Evolutionary conservation across 2,797 vertebrate species (phyloP).

Genomic region (Danio albolineatus): DNA sequence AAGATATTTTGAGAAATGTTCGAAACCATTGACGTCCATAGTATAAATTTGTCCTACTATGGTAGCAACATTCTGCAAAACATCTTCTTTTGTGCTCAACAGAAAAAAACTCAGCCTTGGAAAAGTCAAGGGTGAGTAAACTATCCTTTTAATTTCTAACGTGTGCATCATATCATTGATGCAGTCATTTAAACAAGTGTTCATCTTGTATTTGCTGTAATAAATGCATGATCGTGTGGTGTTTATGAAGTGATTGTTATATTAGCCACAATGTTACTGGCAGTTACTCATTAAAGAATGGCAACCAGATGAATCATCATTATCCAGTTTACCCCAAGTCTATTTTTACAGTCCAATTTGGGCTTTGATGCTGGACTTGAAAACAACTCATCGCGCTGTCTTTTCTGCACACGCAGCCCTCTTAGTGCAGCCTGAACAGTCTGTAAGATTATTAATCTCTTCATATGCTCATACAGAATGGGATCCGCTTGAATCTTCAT

Average conservation of each 20-base stretch:
- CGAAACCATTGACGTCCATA: no score
- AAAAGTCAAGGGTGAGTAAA: no score
- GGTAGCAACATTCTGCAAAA: no score
- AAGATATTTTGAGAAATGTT: no score
- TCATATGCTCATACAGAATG: background rate
- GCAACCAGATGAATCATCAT: conserved; percentile 35
- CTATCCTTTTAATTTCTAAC: background rate
- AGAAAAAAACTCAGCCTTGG: no score
- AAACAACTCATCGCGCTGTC: conserved; percentile 6
- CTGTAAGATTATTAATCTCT: background rate
- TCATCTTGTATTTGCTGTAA: background rate
- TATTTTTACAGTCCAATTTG: conserved; percentile 47
- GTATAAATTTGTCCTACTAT: no score
- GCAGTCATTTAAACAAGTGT: background rate
- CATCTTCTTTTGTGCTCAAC: no score
- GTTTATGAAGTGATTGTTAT: conserved; percentile 50
- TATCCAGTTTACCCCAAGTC: conserved; percentile 30
- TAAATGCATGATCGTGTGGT: background rate
- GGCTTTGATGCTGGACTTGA: conserved; percentile 2
- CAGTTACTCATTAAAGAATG: conserved; percentile 33
- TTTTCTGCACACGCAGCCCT: background rate
- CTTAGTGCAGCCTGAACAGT: conserved; percentile 23
- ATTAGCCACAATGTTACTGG: conserved; percentile 38
- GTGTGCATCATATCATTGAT: background rate
- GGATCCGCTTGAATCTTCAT: background rate